Evolutionary conservation across 2,888 invertebrate genomes (phyloP).

Genomic region (Chalcosyrphus nemorum): DNA sequence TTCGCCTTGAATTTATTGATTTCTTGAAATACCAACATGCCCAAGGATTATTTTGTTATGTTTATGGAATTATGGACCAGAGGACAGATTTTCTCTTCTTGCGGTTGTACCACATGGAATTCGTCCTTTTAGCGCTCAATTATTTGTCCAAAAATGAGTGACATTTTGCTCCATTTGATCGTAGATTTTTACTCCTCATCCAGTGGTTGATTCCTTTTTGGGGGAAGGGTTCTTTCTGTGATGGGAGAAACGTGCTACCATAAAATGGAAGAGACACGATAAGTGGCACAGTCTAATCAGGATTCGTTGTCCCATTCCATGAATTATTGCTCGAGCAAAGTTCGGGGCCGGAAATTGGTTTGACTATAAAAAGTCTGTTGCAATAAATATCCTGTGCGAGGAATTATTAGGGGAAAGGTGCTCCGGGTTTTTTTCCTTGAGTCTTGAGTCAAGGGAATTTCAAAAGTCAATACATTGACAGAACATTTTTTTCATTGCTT

Average conservation of each 20-base stretch:
- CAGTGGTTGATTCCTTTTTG: background rate
- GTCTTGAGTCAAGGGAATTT: background rate
- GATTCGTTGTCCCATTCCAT: background rate
- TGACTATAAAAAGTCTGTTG: constrained; percentile 10
- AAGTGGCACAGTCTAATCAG: constrained; percentile 1
- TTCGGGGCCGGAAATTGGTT: constrained; percentile 7
- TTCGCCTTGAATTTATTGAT: constrained; percentile 8
- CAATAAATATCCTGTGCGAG: background rate
- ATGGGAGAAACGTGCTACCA: background rate
- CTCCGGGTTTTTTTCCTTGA: background rate
- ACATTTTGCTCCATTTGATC: background rate
- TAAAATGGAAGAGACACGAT: background rate
- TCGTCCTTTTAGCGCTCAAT: background rate
- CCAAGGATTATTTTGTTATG: constrained; percentile 11
- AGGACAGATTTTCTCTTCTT: background rate
- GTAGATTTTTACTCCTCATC: background rate
- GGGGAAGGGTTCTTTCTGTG: background rate
- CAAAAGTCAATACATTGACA: background rate
- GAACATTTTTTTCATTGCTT: background rate
- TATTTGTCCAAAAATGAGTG: background rate
- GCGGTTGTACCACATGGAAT: background rate
- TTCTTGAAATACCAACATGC: background rate
- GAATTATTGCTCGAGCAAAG: background rate
- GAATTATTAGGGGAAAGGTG: background rate
- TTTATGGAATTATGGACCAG: background rate